These are phyloP conservation scores for Perognathus longimembris DNA, from an alignment of 2,113 vertebrate genomes.

Conservation along the genomic window DNA sequence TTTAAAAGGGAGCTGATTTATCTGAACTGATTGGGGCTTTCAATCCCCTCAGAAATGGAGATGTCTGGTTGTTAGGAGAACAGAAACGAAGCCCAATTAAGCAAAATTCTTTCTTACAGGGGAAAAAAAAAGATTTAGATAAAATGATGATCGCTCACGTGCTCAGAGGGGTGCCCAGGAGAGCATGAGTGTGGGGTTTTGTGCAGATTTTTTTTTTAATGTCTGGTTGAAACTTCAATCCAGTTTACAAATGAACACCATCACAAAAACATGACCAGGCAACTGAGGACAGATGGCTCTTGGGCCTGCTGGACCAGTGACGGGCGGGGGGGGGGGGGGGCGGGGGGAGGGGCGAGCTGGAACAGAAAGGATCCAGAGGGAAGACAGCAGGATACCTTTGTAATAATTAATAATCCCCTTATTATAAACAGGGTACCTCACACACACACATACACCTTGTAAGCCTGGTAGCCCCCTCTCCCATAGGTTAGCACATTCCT, in stretches of 20 bases:
- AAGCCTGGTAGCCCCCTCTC: too few species aligned
- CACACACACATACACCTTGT: too few species aligned
- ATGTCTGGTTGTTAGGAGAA: constrained; percentile 57
- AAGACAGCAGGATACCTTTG: background rate
- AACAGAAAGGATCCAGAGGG: background rate
- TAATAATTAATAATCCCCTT: too few species aligned
- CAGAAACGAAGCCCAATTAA: constrained; percentile 78
- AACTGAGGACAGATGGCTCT: background rate
- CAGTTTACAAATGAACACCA: background rate
- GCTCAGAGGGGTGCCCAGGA: background rate
- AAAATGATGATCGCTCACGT: background rate
- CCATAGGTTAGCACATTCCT: too few species aligned
- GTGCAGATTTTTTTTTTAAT: background rate
- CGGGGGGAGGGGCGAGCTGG: too few species aligned
- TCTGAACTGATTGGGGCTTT: constrained; percentile 72
- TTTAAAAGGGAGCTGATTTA: constrained; percentile 77
- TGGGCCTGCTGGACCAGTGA: too few species aligned
- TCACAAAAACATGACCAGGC: background rate
- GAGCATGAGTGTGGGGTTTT: background rate
- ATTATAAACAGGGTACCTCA: too few species aligned
- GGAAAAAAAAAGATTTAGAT: constrained; percentile 35
- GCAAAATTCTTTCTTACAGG: constrained; percentile 63
- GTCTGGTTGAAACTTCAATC: constrained; percentile 26
- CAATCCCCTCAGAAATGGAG: constrained; percentile 73
- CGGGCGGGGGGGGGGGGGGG: too few species aligned